phyloP scores from a whole-genome alignment of 2,113 vertebrate species.

The Ameiurus melas region DNA sequence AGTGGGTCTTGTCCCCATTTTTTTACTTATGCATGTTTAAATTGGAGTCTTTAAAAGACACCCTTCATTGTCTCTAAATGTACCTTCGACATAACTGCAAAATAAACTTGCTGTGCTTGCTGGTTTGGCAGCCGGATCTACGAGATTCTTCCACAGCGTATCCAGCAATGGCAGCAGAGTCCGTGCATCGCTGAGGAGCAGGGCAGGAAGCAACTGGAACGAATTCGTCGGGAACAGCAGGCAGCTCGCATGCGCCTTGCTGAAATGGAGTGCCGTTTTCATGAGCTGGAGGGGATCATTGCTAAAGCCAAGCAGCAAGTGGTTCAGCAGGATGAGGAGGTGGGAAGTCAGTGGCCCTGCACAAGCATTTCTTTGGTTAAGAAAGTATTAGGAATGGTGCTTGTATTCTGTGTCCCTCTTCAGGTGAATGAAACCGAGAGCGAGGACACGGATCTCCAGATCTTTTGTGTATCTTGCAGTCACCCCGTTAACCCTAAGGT shows the following conservation, averaged over 20 bases:
- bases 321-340: constrained; percentile 92
- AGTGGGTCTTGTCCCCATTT: constrained; percentile 69
- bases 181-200: constrained; percentile 93
- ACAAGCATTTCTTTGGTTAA: neutral
- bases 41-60: neutral
- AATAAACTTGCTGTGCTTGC: neutral
- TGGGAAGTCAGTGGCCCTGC: constrained; percentile 52
- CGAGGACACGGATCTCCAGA: constrained; percentile 90
- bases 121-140: constrained; percentile 83
- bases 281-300: constrained; percentile 91
- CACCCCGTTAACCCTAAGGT: constrained; percentile 92
- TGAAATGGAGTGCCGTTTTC: constrained; percentile 93
- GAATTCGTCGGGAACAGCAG: constrained; percentile 90
- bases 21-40: neutral
- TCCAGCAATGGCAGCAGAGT: constrained; percentile 98
- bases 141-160: constrained; percentile 93
- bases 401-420: neutral
- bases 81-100: neutral
- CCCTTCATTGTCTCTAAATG: neutral
- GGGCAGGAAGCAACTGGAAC: constrained; percentile 90
- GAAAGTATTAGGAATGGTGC: neutral
- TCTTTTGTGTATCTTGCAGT: constrained; percentile 92
- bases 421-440: constrained; percentile 88
- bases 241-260: constrained; percentile 86
- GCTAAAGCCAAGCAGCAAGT: constrained; percentile 92